Percentiles rank a stretch among this genome's conserved stretches.
These are phyloP conservation scores for Phyllotreta striolata DNA, from an alignment of 2,888 invertebrate species.

Conservation along the genomic window DNA sequence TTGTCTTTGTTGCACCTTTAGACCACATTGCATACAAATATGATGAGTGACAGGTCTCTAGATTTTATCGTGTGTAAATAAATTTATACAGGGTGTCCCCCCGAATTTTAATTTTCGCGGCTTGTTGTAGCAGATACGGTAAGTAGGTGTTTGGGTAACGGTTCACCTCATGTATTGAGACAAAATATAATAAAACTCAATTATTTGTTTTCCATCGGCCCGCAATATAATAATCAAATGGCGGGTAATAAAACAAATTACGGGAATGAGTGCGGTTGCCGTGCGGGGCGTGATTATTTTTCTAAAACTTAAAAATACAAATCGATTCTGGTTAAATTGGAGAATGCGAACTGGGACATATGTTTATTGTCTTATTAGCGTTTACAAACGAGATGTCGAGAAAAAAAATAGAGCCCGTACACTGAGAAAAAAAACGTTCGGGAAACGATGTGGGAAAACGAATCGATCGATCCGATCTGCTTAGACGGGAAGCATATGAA, in stretches of 20 bases:
- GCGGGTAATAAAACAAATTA: conserved; percentile 45
- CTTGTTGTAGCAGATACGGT: no score
- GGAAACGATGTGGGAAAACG: no score
- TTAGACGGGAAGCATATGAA: no score
- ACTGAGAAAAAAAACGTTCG: no score
- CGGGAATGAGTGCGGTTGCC: conserved; percentile 42
- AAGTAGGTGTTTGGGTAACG: neutral
- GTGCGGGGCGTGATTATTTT: conserved; percentile 42
- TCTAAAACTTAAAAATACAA: conserved; percentile 37
- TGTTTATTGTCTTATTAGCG: conserved; percentile 21
- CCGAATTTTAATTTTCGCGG: no score
- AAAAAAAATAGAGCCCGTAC: no score
- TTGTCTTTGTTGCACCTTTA: no score
- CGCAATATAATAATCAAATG: conserved; percentile 48
- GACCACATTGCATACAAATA: no score
- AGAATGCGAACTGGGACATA: conserved; percentile 19
- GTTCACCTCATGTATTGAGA: conserved; percentile 31
- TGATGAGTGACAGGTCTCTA: no score
- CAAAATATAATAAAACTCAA: conserved; percentile 45
- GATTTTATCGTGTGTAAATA: no score
- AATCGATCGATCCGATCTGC: no score
- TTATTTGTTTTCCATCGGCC: conserved; percentile 45
- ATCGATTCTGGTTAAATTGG: conserved; percentile 21
- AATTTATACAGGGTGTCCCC: no score
- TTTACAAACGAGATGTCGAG: neutral